Percentiles rank a stretch among this genome's conserved stretches.
phyloP scores from a whole-genome alignment of 2,113 vertebrate species.

The Urocolius indicus region DNA sequence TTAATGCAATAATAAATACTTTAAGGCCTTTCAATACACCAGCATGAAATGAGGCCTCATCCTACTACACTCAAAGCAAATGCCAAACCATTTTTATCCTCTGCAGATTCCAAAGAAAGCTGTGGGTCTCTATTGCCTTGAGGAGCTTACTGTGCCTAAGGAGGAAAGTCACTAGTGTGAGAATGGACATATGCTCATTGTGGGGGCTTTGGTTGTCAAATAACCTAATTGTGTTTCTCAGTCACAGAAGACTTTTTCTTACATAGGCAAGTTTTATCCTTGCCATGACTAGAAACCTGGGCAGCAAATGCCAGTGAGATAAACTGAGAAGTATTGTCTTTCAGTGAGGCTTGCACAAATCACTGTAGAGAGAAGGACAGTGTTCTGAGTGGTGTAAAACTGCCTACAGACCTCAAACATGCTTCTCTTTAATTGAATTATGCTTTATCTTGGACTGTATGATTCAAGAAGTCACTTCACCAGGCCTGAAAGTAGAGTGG shows the following conservation, averaged over 20 bases:
- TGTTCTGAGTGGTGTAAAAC: neutral
- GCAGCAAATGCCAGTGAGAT: neutral
- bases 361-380: neutral
- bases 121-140: neutral
- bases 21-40: neutral
- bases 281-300: neutral
- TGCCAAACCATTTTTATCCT: neutral
- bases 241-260: neutral
- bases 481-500: neutral
- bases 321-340: neutral
- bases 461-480: neutral
- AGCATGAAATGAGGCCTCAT: neutral
- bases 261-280: neutral
- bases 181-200: neutral
- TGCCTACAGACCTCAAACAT: neutral
- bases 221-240: neutral
- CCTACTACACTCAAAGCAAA: neutral
- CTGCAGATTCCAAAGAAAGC: neutral
- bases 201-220: neutral
- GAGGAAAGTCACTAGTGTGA: neutral
- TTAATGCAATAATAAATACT: slow-evolving; percentile 43
- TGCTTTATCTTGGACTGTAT: neutral
- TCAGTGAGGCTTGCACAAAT: neutral
- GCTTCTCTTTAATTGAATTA: neutral
- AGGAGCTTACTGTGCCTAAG: neutral